Evolutionary conservation across 64 coral and sea anemone species (phyloP).

Genomic region (Hydrozoanthus tunicans): DNA sequence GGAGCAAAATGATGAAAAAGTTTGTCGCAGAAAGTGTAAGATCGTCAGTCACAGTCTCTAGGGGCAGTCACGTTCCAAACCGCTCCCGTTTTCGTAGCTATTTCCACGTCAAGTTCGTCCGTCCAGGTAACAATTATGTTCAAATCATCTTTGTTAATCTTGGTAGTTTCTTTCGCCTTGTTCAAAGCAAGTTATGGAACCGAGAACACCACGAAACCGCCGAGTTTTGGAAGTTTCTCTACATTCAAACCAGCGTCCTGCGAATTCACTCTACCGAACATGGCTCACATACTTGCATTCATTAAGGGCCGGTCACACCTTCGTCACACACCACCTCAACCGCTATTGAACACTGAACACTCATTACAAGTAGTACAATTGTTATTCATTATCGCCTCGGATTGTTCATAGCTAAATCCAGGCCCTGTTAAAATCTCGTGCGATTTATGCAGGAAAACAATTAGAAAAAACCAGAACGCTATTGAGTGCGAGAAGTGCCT

Average conservation of each 20-base stretch:
- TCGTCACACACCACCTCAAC: constrained; percentile 21
- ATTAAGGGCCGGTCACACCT: constrained; percentile 11
- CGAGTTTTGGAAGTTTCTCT: constrained; percentile 24
- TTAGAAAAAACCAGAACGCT: constrained; percentile 28
- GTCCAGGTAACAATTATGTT: constrained; percentile 21
- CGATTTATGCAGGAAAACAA: constrained; percentile 17
- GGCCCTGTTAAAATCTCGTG: constrained; percentile 17
- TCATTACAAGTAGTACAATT: constrained; percentile 30
- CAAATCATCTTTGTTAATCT: not conserved
- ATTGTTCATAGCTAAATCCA: constrained; percentile 35
- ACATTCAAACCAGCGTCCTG: constrained; percentile 29
- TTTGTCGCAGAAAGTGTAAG: too few species aligned
- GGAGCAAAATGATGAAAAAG: too few species aligned
- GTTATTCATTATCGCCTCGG: constrained; percentile 32
- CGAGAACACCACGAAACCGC: not conserved
- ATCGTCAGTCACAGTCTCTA: not conserved
- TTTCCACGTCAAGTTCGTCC: not conserved
- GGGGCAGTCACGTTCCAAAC: not conserved
- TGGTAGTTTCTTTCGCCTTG: not conserved
- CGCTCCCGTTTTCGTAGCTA: constrained; percentile 2
- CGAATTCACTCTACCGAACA: constrained; percentile 26
- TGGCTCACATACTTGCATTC: constrained; percentile 22
- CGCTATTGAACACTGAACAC: constrained; percentile 8
- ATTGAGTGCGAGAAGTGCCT: constrained; percentile 44
- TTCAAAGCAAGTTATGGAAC: constrained; percentile 25